Evolutionary conservation across 64 coral and sea anemone genomes (phyloP).

Genomic region (Acropora tenuis): DNA sequence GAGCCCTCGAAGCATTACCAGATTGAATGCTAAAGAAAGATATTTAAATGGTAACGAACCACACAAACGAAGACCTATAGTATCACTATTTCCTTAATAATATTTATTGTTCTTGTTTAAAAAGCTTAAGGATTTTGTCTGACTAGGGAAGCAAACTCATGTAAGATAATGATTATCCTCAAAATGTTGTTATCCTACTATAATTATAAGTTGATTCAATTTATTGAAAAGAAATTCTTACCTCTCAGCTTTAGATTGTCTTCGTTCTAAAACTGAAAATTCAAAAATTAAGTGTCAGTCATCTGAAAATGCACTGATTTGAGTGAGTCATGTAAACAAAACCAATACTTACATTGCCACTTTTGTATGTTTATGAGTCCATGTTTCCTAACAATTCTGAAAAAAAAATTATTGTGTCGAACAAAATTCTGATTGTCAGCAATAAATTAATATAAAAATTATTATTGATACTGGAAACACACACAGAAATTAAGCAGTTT

Average conservation of each 20-base stretch:
- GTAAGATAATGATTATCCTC: no score
- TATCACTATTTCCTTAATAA: no score
- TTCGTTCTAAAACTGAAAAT: conserved; percentile 71
- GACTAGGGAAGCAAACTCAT: no score
- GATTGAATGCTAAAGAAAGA: no score
- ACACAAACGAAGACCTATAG: no score
- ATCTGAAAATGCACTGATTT: background rate
- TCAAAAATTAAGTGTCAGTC: background rate
- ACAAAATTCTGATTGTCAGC: background rate
- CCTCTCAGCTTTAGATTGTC: conserved; percentile 76
- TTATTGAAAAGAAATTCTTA: background rate
- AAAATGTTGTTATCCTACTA: no score
- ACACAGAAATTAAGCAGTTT: background rate
- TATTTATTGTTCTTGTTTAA: no score
- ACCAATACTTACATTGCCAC: conserved; percentile 77
- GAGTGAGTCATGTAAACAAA: background rate
- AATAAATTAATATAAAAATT: no score
- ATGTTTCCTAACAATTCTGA: conserved; percentile 84
- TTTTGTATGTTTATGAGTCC: conserved; percentile 91
- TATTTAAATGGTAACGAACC: no score
- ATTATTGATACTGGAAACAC: background rate
- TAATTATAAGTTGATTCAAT: no score
- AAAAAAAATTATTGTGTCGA: background rate
- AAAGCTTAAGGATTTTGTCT: no score
- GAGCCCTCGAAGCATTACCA: no score